Conservation (phyloP, 2,888 invertebrate species). For the Andrena trimmerana region DNA sequence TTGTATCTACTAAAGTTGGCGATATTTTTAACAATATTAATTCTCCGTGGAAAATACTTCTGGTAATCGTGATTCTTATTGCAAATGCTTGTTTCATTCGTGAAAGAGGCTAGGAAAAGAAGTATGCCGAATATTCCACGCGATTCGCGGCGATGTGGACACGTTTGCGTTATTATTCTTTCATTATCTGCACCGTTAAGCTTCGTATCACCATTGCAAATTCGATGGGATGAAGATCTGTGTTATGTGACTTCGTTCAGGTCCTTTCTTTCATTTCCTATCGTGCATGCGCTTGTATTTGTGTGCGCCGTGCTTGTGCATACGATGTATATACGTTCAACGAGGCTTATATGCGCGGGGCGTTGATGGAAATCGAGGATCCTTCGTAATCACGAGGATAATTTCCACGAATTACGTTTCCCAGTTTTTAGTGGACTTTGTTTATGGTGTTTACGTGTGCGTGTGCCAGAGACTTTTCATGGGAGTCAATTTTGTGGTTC, state of each 20-base stretch:
- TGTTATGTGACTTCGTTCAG: conserved; percentile 29
- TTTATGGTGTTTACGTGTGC: too few relatives aligned
- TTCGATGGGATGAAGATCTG: conserved; percentile 6
- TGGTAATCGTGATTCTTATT: neutral
- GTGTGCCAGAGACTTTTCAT: too few relatives aligned
- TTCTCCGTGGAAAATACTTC: neutral
- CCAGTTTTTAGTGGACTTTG: neutral
- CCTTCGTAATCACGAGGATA: too few relatives aligned
- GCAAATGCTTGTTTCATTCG: neutral
- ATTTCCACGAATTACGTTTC: neutral
- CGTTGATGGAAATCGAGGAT: conserved; percentile 30
- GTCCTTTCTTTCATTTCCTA: conserved; percentile 6
- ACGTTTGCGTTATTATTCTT: conserved; percentile 25
- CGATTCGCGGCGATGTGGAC: conserved; percentile 2
- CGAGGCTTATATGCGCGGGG: conserved; percentile 34
- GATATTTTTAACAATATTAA: conserved; percentile 10
- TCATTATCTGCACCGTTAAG: conserved; percentile 32
- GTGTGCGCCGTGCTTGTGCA: conserved; percentile 3
- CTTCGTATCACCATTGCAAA: conserved; percentile 27
- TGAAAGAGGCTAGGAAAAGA: neutral
- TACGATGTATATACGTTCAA: neutral
- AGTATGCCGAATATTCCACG: neutral
- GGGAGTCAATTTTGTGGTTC: too few relatives aligned
- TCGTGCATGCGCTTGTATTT: conserved; percentile 50
- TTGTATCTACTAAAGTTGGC: neutral